A percentile compares a stretch with the other conserved stretches of the same genome.
Evolutionary conservation across 2,888 invertebrate genomes (phyloP).

Genomic region (Eretmocerus hayati): DNA sequence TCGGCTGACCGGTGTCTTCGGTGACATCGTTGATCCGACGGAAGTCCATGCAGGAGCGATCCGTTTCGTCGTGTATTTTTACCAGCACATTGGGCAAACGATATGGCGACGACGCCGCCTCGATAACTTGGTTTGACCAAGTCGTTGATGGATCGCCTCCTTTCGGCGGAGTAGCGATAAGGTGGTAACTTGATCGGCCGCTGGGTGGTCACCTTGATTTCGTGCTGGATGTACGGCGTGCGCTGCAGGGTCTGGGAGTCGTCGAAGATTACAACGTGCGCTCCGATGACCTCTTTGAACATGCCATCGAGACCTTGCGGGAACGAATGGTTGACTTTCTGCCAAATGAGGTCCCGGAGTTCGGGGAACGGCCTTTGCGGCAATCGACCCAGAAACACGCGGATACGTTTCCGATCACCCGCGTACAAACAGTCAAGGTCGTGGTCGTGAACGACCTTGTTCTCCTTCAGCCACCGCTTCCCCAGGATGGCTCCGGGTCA

Average conservation of each 20-base stretch:
- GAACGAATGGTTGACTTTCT: no score
- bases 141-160: slow-evolving; percentile 19
- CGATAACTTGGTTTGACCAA: slow-evolving; percentile 22
- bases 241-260: not conserved
- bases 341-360: no score
- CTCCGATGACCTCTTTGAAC: no score
- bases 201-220: not conserved
- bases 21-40: slow-evolving; percentile 26
- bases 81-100: slow-evolving; percentile 24
- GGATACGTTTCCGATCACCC: not conserved
- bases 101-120: slow-evolving; percentile 19
- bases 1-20: slow-evolving; percentile 19
- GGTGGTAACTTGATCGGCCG: not conserved
- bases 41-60: slow-evolving; percentile 24
- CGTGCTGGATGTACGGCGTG: not conserved
- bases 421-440: no score
- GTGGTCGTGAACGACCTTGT: no score
- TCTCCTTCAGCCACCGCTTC: no score
- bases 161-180: slow-evolving; percentile 6
- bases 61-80: slow-evolving; percentile 16
- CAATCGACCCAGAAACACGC: not conserved
- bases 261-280: no score
- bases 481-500: no score
- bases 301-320: no score
- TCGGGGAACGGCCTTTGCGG: no score